Conservation (phyloP, 2,888 invertebrate genomes). For the Chrysina gloriosa region DNA sequence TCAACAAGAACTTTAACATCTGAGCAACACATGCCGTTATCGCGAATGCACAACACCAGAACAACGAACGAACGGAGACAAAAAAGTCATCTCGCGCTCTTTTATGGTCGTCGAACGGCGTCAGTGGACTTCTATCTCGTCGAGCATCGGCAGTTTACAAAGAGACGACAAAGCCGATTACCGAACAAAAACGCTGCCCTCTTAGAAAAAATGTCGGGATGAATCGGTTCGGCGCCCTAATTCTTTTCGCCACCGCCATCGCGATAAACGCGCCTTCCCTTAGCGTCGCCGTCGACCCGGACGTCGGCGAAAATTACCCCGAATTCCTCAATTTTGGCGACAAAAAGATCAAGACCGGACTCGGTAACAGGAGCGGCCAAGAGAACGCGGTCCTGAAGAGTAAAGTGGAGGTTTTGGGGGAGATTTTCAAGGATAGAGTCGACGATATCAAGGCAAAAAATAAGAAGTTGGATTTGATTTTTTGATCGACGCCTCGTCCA, state of each 20-base stretch:
- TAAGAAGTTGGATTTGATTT: conserved; percentile 71
- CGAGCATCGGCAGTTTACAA: background rate
- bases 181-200: background rate
- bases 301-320: conserved; percentile 54
- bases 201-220: conserved; percentile 17
- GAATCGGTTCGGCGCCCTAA: background rate
- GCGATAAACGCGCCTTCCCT: background rate
- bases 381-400: conserved; percentile 65
- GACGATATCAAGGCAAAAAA: conserved; percentile 64
- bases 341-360: conserved; percentile 57
- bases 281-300: conserved; percentile 7
- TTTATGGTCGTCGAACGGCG: conserved; percentile 8
- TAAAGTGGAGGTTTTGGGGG: conserved; percentile 68
- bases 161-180: background rate
- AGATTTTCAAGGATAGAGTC: conserved; percentile 69
- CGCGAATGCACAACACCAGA: background rate
- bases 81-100: conserved; percentile 10
- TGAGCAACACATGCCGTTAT: conserved; percentile 29
- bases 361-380: conserved; percentile 48
- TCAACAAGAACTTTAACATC: no score
- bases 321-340: conserved; percentile 62
- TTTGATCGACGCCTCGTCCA: conserved; percentile 77
- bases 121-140: background rate
- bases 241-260: background rate
- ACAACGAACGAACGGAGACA: background rate